A percentile compares a stretch with the other conserved stretches of the same genome.
These are phyloP conservation scores for Brachionus asplanchnoidis DNA, from an alignment of 1,140 invertebrate genomes.

Conservation along the genomic window DNA sequence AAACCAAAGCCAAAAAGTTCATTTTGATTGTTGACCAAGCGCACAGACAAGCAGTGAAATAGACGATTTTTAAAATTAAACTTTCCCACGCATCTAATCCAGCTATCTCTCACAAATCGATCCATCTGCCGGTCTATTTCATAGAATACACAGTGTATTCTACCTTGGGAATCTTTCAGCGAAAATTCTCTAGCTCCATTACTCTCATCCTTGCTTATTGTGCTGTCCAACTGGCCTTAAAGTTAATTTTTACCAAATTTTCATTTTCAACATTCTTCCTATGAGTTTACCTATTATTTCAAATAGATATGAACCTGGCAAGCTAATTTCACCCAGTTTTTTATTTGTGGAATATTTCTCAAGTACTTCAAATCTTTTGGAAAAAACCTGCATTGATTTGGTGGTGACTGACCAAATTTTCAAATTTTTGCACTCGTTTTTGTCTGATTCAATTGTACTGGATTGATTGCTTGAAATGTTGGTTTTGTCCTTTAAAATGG, in stretches of 20 bases:
- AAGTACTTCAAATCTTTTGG: background rate
- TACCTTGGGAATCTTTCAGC: background rate
- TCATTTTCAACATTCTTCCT: too few species aligned
- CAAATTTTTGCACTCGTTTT: background rate
- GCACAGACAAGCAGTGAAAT: constrained; percentile 18
- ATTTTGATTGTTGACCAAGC: background rate
- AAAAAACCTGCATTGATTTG: background rate
- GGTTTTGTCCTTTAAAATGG: background rate
- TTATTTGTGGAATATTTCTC: background rate
- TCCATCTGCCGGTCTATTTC: constrained; percentile 10
- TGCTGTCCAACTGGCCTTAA: background rate
- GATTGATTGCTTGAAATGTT: background rate
- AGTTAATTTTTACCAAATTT: too few species aligned
- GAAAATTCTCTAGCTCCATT: constrained; percentile 22
- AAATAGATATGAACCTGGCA: background rate
- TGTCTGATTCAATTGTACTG: background rate
- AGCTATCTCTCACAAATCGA: background rate
- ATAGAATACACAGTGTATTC: constrained; percentile 33
- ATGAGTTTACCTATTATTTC: constrained; percentile 17
- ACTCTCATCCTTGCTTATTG: background rate
- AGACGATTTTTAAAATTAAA: background rate
- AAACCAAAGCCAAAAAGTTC: constrained; percentile 20
- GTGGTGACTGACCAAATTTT: constrained; percentile 13
- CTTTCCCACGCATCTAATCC: constrained; percentile 20
- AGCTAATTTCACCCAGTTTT: background rate